Evolutionary conservation across 1,140 invertebrate genomes (phyloP).

Genomic region (Ips typographus): DNA sequence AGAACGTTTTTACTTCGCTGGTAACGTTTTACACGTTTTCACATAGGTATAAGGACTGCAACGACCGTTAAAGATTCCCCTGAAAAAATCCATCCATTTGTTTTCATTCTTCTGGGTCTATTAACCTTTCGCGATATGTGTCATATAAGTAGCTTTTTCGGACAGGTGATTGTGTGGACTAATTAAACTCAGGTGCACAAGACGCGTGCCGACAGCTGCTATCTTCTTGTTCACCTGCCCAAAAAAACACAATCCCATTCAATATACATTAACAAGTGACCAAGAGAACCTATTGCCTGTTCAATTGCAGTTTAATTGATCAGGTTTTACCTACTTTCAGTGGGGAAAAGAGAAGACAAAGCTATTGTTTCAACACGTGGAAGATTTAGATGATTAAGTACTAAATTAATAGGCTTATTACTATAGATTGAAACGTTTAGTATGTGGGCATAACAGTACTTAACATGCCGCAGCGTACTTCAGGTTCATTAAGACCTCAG

Average conservation of each 20-base stretch:
- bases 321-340: neutral
- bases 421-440: slow-evolving; percentile 11
- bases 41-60: too few relatives aligned
- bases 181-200: slow-evolving; percentile 40
- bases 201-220: slow-evolving; percentile 41
- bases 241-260: slow-evolving; percentile 30
- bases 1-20: too few relatives aligned
- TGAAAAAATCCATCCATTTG: too few relatives aligned
- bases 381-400: neutral
- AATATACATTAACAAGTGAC: slow-evolving; percentile 28
- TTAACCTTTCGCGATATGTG: slow-evolving; percentile 29
- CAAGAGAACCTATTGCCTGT: slow-evolving; percentile 5
- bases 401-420: slow-evolving; percentile 7
- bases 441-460: slow-evolving; percentile 29
- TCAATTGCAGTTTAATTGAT: slow-evolving; percentile 11
- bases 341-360: neutral
- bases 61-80: too few relatives aligned
- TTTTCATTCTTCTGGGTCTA: neutral
- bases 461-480: slow-evolving; percentile 23
- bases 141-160: slow-evolving; percentile 29
- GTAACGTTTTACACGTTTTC: too few relatives aligned
- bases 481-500: slow-evolving; percentile 16
- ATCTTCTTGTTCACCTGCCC: slow-evolving; percentile 37
- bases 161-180: slow-evolving; percentile 39
- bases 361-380: neutral